Base-by-base conservation (phyloP, 2,113 vertebrate species). In the Leptobrachium leishanense region DNA sequence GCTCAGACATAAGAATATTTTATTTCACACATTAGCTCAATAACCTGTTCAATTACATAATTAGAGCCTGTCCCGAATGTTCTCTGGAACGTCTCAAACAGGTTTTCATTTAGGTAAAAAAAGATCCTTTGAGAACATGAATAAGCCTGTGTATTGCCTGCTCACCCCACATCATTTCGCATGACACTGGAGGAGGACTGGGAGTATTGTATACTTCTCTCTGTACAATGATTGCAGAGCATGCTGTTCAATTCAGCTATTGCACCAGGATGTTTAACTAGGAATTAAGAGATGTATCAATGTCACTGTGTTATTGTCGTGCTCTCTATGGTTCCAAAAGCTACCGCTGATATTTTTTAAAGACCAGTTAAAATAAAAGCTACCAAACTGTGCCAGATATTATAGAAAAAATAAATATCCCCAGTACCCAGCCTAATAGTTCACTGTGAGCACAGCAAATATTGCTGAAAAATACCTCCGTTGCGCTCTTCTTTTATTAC, bases 21-120 rank as follows among this genome's bases (percentile, higher is more conserved):
- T 86, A 86, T 81, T 87, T 85, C 86, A 67, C 68, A 5, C 84
- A 84, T 88, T 86, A 85, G 79, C 82, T 85, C 85, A 72, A 85
- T 85, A 82, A 87, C 86, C 82, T 82, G 75, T 79, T 85, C 81
- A 85, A 85, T 84, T 85, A 83, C 82, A 82, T 82, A 86, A 88
- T 88, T 85, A 85, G 2, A 66, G 79, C 80, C 86, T 84, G 85
- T 82, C 86, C 70, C 84, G 83, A 82, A 85, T 76, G 76, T 84
- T 81, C 85, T 84, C 80, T 77, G 83, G 81, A 87, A 88, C 44
- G 54, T 85, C 83, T 85, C 84, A 85, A 87, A 88, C 82, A 82
- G 82, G 86, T 88, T 85, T 84, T 82, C 81, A 83, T 82, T 82
- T 84, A 84, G 86, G 83, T 84, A 82, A 50, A 84, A 8, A 54